A percentile compares a stretch with the other conserved stretches of the same genome.
These are phyloP conservation scores for Tachina grossa DNA, from an alignment of 2,888 invertebrate species.

Conservation along the genomic window DNA sequence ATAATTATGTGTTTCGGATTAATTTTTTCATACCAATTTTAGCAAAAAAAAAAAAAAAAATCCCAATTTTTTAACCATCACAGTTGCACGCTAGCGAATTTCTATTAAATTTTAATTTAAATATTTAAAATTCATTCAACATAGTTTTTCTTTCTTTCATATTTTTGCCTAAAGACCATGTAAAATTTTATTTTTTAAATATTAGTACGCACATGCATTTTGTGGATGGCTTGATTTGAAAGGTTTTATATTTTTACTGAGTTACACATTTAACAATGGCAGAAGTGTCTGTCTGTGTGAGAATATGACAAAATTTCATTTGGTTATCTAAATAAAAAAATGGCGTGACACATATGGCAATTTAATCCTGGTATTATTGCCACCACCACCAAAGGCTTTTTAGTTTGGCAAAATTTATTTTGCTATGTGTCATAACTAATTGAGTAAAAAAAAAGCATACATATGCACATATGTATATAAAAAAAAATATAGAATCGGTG, in stretches of 20 bases:
- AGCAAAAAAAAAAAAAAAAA: not conserved
- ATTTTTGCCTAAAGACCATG: not conserved
- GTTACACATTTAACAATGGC: not conserved
- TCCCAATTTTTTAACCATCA: not conserved
- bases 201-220: not conserved
- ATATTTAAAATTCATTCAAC: not conserved
- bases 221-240: no score
- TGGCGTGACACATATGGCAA: conserved; percentile 52
- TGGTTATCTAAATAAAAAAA: conserved; percentile 56
- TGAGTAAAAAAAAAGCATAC: not conserved
- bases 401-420: conserved; percentile 28
- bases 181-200: not conserved
- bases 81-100: not conserved
- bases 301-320: conserved; percentile 44
- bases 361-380: conserved; percentile 35
- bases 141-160: not conserved
- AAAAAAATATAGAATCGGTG: no score
- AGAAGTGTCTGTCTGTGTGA: not conserved
- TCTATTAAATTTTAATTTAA: not conserved
- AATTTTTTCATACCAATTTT: not conserved
- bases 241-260: not conserved
- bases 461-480: no score
- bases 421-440: conserved; percentile 4
- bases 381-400: conserved; percentile 13
- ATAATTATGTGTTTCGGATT: no score